These are phyloP conservation scores for Mechanitis messenoides DNA, from an alignment of 2,888 invertebrate species.

Conservation along the genomic window DNA sequence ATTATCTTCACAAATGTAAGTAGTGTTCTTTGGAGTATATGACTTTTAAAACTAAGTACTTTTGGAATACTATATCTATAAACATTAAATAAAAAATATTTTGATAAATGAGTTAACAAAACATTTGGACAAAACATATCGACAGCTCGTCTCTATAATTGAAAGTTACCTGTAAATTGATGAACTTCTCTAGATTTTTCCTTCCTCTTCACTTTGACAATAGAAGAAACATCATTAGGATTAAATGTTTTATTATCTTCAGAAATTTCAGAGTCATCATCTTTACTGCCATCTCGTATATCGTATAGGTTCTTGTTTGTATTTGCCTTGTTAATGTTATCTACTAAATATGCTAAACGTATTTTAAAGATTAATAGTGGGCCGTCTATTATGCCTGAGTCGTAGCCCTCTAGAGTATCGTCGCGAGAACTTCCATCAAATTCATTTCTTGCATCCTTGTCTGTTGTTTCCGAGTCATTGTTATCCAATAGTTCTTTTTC, in stretches of 20 bases:
- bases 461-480: slow-evolving; percentile 19
- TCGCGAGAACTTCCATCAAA: slow-evolving; percentile 28
- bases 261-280: slow-evolving; percentile 33
- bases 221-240: slow-evolving; percentile 27
- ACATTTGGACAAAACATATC: neutral
- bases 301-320: slow-evolving; percentile 30
- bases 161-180: slow-evolving; percentile 28
- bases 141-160: slow-evolving; percentile 1
- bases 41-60: too few relatives aligned
- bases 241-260: slow-evolving; percentile 33
- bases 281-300: slow-evolving; percentile 28
- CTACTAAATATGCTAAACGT: slow-evolving; percentile 51
- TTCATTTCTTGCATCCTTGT: neutral
- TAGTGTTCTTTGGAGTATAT: too few relatives aligned
- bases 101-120: too few relatives aligned
- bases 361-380: slow-evolving; percentile 61
- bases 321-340: slow-evolving; percentile 39
- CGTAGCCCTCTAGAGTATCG: slow-evolving; percentile 34
- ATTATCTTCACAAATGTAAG: too few relatives aligned
- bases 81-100: too few relatives aligned
- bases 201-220: slow-evolving; percentile 52
- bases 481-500: slow-evolving; percentile 18
- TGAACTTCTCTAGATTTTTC: slow-evolving; percentile 34
- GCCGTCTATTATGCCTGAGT: slow-evolving; percentile 43
- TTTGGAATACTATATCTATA: too few relatives aligned